Percentiles rank a stretch among this genome's conserved stretches.
Conservation (phyloP, 2,888 invertebrate genomes). For the Andrena minutula region DNA sequence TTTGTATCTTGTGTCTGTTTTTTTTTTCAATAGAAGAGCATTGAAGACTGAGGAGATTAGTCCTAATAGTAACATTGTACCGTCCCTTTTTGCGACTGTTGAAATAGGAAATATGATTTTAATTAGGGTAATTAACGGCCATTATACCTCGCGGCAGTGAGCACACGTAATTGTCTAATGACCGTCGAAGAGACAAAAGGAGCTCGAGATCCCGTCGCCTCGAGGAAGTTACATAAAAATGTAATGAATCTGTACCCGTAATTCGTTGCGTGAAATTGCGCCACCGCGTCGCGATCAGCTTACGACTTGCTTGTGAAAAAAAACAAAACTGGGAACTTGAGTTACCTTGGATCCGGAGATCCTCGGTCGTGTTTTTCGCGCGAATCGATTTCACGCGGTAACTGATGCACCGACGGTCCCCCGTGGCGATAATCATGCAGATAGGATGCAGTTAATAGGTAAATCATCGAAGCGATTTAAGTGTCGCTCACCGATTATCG, state of each 20-base stretch:
- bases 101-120: not conserved
- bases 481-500: not conserved
- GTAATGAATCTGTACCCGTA: not conserved
- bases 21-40: not conserved
- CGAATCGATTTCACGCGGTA: slow-evolving; percentile 8
- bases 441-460: slow-evolving; percentile 12
- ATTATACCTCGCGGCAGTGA: not conserved
- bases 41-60: not conserved
- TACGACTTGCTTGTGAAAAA: not conserved
- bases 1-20: too few relatives aligned
- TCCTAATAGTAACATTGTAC: not conserved
- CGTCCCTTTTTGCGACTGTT: not conserved
- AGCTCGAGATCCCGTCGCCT: not conserved
- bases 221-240: slow-evolving; percentile 56
- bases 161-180: not conserved
- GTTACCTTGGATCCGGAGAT: not conserved
- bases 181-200: not conserved
- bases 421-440: not conserved
- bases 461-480: slow-evolving; percentile 33
- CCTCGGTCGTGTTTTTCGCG: not conserved
- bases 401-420: not conserved
- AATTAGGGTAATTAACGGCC: slow-evolving; percentile 7
- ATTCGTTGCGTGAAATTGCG: slow-evolving; percentile 29
- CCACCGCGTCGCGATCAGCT: not conserved
- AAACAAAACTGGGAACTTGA: not conserved